These are phyloP conservation scores for Phoebastria nigripes DNA, from an alignment of 2,797 vertebrate genomes.

Conservation along the genomic window DNA sequence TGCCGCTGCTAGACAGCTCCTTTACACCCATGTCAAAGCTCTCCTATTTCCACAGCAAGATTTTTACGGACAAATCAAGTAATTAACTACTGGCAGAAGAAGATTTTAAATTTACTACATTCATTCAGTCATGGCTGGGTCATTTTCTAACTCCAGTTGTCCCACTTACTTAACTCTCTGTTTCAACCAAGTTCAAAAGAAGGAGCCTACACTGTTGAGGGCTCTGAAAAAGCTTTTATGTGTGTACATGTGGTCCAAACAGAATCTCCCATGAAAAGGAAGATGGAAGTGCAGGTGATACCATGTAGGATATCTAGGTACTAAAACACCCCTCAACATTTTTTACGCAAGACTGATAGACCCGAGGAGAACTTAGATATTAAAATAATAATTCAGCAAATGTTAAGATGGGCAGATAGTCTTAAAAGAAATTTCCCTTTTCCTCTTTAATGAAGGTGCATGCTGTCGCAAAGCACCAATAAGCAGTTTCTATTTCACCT, in stretches of 20 bases:
- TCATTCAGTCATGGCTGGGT: neutral
- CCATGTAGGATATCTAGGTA: neutral
- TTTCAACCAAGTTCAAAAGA: neutral
- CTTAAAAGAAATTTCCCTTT: neutral
- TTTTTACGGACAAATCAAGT: neutral
- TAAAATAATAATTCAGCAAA: neutral
- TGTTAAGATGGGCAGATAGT: neutral
- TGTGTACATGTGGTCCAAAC: neutral
- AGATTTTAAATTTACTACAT: neutral
- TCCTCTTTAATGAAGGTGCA: neutral
- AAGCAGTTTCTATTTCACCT: neutral
- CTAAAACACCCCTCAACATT: neutral
- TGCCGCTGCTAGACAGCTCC: neutral
- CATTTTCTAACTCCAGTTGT: neutral
- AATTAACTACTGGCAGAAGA: neutral
- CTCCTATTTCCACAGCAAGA: neutral
- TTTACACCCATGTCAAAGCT: neutral
- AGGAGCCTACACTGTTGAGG: neutral
- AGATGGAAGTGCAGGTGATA: neutral
- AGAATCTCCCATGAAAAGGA: neutral
- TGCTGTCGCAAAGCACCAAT: neutral
- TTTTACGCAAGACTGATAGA: neutral
- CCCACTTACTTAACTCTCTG: neutral
- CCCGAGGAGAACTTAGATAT: rapidly evolving
- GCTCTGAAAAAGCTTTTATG: neutral